Base-by-base conservation (phyloP, 1,140 invertebrate genomes). In the Linepithema humile region DNA sequence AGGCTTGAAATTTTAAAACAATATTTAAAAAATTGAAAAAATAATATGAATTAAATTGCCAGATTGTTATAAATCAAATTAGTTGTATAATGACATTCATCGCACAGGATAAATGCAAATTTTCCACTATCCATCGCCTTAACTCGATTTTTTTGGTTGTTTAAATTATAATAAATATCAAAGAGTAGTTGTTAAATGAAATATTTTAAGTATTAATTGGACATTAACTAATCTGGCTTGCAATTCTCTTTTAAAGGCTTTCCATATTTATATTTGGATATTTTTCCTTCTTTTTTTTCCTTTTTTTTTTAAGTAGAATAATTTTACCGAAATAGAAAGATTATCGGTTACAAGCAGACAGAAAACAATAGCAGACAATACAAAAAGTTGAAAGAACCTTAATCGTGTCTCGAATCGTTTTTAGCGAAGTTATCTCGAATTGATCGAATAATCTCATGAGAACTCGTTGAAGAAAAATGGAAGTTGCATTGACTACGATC, bases 401-500 rank as follows among this genome's bases (percentile, higher is more conserved):
- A 69, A 53, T 60, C 15, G 60, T 5, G 20, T 38, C 15, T 50
- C 23, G 23, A 53, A 45, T 40, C 75, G 35, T 4, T 10, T 53
- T 69, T 43, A 69, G 12, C 26, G 15, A 57, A 45, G 38, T 55
- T 80, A 69, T 55, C 48, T 40, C 17, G 10, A 12, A 29, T 55
- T 69, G 48, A 78, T 57, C 75, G 35, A 55, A 70, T 80, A 80
- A 78, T 69, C 62, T 26, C 23, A 20, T 40, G 29, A 69, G 35
- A 43, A 40, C 7, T 80, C n/a, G n/a, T 20, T 32, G 40, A 40
- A 40, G 75, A 69, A 55, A 70, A 43, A 43, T 26, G 35, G 12
- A 80, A 23, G 3, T 55, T 26, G 64, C 9, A 48, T 32, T 29
- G 35, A 78, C n/a, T 65, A n/a, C 74, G 48, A 69, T 78, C 35